Evolutionary conservation across 2,797 vertebrate genomes (phyloP).

Genomic region (Gallinago solitaria): DNA sequence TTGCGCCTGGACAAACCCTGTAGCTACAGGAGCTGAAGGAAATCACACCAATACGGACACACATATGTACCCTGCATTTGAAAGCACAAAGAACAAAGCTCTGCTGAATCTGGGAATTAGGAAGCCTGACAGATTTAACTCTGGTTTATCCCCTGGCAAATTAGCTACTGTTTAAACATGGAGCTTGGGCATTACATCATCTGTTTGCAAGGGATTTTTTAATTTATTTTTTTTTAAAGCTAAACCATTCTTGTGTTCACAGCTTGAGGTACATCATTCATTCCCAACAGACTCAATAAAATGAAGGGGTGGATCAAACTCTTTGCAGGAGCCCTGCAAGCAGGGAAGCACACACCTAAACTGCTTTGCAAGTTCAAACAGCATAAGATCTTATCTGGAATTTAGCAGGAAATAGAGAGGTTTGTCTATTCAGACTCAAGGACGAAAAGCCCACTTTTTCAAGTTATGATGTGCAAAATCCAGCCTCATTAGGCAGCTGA

Average conservation of each 20-base stretch:
- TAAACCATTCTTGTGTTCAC: not conserved
- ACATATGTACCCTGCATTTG: not conserved
- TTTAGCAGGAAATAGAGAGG: conserved; percentile 10
- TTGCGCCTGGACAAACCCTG: not conserved
- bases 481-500: not conserved
- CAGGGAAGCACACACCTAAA: conserved; percentile 15
- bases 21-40: not conserved
- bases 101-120: not conserved
- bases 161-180: conserved; percentile 41
- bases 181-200: conserved; percentile 23
- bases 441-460: not conserved
- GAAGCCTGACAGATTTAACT: conserved; percentile 18
- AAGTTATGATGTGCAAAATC: not conserved
- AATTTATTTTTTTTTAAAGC: not conserved
- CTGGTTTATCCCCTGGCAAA: conserved; percentile 23
- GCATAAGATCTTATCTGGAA: conserved; percentile 20
- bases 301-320: not conserved
- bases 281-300: not conserved
- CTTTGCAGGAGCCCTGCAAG: not conserved
- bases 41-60: not conserved
- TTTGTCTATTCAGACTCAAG: not conserved
- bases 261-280: not conserved
- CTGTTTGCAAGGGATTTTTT: not conserved
- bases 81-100: conserved; percentile 30
- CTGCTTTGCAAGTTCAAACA: conserved; percentile 48